Base-by-base conservation (phyloP, 1,140 invertebrate species). In the Zaprionus vittiger region DNA sequence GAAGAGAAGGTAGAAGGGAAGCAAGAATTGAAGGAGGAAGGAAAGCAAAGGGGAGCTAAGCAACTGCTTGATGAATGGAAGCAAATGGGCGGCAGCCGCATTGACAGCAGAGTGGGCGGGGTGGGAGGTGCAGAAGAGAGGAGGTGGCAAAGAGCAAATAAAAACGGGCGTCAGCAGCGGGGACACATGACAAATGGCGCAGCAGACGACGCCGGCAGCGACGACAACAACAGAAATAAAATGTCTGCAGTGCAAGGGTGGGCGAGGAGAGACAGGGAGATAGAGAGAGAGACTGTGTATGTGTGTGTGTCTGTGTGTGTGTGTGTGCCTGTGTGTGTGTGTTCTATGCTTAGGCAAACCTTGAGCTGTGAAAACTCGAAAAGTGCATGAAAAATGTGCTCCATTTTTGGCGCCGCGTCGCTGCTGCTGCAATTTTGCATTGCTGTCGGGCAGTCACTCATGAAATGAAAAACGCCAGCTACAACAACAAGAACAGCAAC, bases 151-250 rank as follows among this genome's bases (percentile, higher is more conserved):
- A 65, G 81, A 73, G 81, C 81, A 83, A 83, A 83, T 76, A 79
- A 79, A 82, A 89, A 89, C 69, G 60, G 60, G 67, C 69, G 67
- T 69, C 60, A 56, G 54, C 31, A 60, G 79, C 65, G 38, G 83
- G 49, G 84, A 89, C 84, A 90, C 79, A 87, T 89, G 84, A 89
- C 85, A 89, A 89, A 89, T 89, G 84, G 84, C 84, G 84, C 84
- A 79, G 77, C 71, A 77, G 72, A 66, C 70, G 41, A 37, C 49
- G 77, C 52, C n/a, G 59, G 20, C 73, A 66, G 28, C 62, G 64
- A 26, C 57, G 26, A 55, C 37, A 57, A 61, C 60, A 66, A 54
- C 37, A 62, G 66, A 89, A 81, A 90, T 84, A 89, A 90, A 84
- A 84, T 90, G 83, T 87, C 83, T 87, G 80, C 71, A 86, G 79